Evolutionary conservation across 1,140 invertebrate genomes (phyloP), one percentile per base, ranked within the genome.

Genomic region (Hypsibius dujardini): DNA sequence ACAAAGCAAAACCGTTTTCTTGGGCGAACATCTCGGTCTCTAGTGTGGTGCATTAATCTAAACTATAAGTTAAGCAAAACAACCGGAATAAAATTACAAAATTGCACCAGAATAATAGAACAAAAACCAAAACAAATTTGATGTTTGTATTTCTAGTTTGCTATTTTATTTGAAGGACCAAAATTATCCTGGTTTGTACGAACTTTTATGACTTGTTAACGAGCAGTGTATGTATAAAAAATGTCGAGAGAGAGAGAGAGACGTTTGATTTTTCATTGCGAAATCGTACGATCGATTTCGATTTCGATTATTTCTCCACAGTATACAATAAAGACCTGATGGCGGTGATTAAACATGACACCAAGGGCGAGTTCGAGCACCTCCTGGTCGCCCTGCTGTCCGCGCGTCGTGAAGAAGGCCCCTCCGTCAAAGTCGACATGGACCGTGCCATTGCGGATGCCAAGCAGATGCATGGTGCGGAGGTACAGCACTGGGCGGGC

Each of bases 341-440:
- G n/a, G 7, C 50, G 7, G n/a, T 56, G n/a, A 56, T 56, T n/a
- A 7, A n/a, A 56, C 50, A 56, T n/a, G 50, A 56, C 50, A 56
- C 50, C 50, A 56, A 56, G 50, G 50, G 50, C 7, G 50, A 56
- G n/a, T 56, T 56, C 50, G 50, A 56, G 50, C 50, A 56, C n/a
- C n/a, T 56, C 7, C 50, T 56, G n/a, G 7, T 56, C 7, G 50
- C 50, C 50, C n/a, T 56, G n/a, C 50, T 56, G n/a, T 56, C 50
- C 7, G 50, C 50, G 7, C 50, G n/a, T n/a, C 50, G 50, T n/a
- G 50, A 56, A n/a, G 50, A 56, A 56, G n/a, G n/a, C 50, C 50
- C 7, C 7, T 7, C 50, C 7, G 7, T n/a, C 7, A 28, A 28
- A 28, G 7, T n/a, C 7, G 50, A 56, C n/a, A 12, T 56, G n/a